These are phyloP conservation scores for Neofelis nebulosa DNA, from an alignment of 2,113 vertebrate genomes.

Conservation along the genomic window DNA sequence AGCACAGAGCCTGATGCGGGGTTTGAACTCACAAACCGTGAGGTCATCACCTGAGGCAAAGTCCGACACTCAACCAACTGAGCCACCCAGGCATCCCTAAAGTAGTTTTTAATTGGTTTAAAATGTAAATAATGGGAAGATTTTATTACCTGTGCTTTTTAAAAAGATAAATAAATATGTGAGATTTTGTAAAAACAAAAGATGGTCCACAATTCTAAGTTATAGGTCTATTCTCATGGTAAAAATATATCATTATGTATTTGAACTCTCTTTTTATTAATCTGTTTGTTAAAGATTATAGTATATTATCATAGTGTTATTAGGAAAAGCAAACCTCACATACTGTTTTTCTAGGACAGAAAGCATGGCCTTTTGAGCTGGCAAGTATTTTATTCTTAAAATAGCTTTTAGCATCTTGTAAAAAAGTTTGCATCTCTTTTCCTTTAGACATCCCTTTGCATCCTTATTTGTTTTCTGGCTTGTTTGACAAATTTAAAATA, in stretches of 20 bases:
- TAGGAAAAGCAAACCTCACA: neutral
- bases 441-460: neutral
- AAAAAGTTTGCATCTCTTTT: conserved; percentile 22
- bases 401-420: conserved; percentile 19
- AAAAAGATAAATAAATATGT: neutral
- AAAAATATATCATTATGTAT: neutral
- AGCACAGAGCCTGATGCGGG: no score
- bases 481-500: conserved; percentile 64
- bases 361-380: neutral
- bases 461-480: conserved; percentile 55
- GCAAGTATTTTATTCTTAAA: conserved; percentile 48
- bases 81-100: no score
- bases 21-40: no score
- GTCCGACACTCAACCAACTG: no score
- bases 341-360: conserved; percentile 11
- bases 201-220: neutral
- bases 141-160: conserved; percentile 15
- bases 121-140: neutral
- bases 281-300: neutral
- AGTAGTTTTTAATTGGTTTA: neutral
- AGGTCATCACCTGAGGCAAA: no score
- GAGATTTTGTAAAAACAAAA: neutral
- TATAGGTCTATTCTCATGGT: neutral
- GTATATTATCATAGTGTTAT: neutral
- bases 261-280: neutral